These are phyloP conservation scores for Pipistrellus kuhlii DNA, from an alignment of 2,797 vertebrate genomes.

Conservation along the genomic window DNA sequence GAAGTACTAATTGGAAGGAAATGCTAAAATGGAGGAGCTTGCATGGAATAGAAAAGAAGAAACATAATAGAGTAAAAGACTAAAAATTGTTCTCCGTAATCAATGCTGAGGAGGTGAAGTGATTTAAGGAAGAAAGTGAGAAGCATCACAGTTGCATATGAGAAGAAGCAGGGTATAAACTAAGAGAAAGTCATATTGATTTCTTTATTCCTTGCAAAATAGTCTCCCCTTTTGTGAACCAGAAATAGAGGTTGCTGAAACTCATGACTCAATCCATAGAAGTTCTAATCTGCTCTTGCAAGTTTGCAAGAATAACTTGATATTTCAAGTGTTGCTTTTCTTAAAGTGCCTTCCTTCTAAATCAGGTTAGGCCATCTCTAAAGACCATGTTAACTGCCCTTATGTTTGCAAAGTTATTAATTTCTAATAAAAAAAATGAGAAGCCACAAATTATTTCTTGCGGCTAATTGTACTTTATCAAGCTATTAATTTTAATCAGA, in stretches of 20 bases:
- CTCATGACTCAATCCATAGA: not conserved
- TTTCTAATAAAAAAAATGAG: conserved; percentile 48
- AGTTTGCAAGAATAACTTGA: conserved; percentile 23
- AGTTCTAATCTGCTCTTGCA: not conserved
- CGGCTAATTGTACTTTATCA: conserved; percentile 72
- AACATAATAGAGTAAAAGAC: not conserved
- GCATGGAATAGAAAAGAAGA: not conserved
- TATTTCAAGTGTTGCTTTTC: conserved; percentile 6
- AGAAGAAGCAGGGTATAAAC: not conserved
- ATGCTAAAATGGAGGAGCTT: not conserved
- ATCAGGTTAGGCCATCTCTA: not conserved
- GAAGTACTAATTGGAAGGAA: not conserved
- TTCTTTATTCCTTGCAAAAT: conserved; percentile 17
- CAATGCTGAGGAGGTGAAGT: not conserved
- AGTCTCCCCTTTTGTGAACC: not conserved
- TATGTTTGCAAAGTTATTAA: conserved; percentile 49
- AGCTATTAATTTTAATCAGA: conserved; percentile 68
- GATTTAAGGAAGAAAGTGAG: not conserved
- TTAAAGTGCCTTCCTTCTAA: conserved; percentile 4
- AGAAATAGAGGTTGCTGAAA: conserved; percentile 7
- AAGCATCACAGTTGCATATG: not conserved
- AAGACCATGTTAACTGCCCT: conserved; percentile 59
- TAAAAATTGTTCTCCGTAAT: not conserved
- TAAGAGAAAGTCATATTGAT: not conserved
- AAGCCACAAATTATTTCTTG: conserved; percentile 61